These are phyloP conservation scores for Acleris cristana DNA, from an alignment of 2,888 invertebrate genomes.

Conservation along the genomic window DNA sequence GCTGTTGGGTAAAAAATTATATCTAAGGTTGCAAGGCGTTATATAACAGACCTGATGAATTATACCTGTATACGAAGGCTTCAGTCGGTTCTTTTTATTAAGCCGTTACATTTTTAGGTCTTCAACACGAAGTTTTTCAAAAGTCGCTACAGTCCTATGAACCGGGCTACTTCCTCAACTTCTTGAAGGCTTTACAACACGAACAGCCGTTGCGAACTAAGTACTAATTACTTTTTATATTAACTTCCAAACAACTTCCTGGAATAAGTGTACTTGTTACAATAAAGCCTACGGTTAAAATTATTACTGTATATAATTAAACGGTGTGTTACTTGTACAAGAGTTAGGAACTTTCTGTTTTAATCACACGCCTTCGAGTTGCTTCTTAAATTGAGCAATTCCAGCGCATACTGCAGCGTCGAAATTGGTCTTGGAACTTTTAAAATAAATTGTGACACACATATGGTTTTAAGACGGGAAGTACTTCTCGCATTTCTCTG, in stretches of 20 bases:
- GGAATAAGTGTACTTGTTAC: slow-evolving; percentile 37
- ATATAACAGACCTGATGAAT: no score
- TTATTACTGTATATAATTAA: slow-evolving; percentile 65
- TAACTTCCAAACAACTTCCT: slow-evolving; percentile 46
- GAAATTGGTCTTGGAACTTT: slow-evolving; percentile 13
- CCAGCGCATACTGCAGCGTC: slow-evolving; percentile 3
- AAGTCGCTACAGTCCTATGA: no score
- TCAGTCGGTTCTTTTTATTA: no score
- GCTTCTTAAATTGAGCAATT: slow-evolving; percentile 36
- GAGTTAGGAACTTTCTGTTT: slow-evolving; percentile 64
- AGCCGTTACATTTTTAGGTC: no score
- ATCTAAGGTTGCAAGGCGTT: no score
- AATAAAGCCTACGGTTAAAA: slow-evolving; percentile 45
- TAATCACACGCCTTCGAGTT: slow-evolving; percentile 58
- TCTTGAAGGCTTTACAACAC: no score
- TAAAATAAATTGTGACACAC: slow-evolving; percentile 15
- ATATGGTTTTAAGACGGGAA: not conserved
- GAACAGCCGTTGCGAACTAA: no score
- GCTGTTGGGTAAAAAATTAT: no score
- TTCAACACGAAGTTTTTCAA: no score
- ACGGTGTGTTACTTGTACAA: slow-evolving; percentile 54
- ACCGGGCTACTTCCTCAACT: no score
- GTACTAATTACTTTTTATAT: slow-evolving; percentile 37
- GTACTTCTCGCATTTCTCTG: no score
- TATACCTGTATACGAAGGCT: no score